Evolutionary conservation across 2,113 vertebrate species (phyloP).

Genomic region (Periophthalmodon schlosseri): DNA sequence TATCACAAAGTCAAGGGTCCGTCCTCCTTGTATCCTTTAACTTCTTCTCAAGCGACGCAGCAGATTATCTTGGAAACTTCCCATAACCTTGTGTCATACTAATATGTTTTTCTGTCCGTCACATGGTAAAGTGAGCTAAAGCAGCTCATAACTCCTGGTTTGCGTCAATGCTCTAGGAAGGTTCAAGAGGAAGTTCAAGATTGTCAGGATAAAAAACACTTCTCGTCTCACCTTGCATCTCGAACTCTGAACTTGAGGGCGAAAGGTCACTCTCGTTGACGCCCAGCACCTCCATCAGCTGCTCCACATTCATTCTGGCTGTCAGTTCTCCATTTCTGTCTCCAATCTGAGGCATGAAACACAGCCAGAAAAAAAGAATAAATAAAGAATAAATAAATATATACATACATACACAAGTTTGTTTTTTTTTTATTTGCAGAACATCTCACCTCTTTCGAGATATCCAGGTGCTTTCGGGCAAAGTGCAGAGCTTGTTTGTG

Average conservation of each 20-base stretch:
- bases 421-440: not conserved
- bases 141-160: not conserved
- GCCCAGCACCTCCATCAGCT: slow-evolving; percentile 85
- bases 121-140: not conserved
- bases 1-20: not conserved
- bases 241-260: slow-evolving; percentile 82
- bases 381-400: not conserved
- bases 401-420: not conserved
- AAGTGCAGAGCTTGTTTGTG: slow-evolving; percentile 90
- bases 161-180: no score
- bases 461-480: slow-evolving; percentile 90
- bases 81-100: not conserved
- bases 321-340: slow-evolving; percentile 89
- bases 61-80: not conserved
- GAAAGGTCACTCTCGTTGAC: slow-evolving; percentile 76
- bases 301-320: slow-evolving; percentile 84
- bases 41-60: not conserved
- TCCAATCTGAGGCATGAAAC: slow-evolving; percentile 78
- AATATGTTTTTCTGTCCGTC: not conserved
- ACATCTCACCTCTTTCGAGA: slow-evolving; percentile 88
- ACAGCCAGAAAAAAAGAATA: not conserved
- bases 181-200: not conserved
- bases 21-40: not conserved
- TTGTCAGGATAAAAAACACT: not conserved
- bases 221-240: slow-evolving; percentile 85